Evolutionary conservation across 2,113 vertebrate species (phyloP).

Genomic region (Gavia stellata): DNA sequence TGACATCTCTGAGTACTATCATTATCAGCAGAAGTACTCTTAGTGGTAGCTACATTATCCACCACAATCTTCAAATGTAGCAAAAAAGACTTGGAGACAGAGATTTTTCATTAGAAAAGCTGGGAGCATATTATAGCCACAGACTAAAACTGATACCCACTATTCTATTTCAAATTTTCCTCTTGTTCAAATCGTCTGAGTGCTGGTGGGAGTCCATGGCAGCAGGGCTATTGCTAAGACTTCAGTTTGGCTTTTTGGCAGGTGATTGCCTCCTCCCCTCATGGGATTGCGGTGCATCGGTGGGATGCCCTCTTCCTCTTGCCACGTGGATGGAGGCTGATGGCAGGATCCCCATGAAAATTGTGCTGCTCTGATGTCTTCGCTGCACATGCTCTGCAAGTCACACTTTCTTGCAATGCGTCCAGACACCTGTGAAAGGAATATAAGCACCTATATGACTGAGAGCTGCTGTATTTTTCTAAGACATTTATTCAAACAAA

Average conservation of each 20-base stretch:
- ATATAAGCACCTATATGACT: background rate
- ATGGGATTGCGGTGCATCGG: fast-evolving
- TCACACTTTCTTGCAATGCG: fast-evolving
- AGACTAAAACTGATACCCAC: background rate
- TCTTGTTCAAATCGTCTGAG: background rate
- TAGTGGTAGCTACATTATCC: background rate
- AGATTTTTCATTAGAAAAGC: background rate
- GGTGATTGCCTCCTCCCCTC: background rate
- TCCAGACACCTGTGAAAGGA: background rate
- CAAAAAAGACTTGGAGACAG: background rate
- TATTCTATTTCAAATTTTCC: background rate
- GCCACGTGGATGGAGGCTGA: fast-evolving
- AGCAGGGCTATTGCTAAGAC: background rate
- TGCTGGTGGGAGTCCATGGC: too few relatives aligned
- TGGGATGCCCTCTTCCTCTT: background rate
- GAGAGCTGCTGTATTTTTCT: background rate
- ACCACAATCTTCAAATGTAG: background rate
- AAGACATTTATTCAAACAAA: background rate
- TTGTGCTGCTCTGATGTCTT: background rate
- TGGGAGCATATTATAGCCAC: background rate
- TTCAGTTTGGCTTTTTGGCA: background rate
- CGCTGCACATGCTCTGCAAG: fast-evolving
- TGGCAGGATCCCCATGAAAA: background rate
- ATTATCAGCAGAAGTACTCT: background rate
- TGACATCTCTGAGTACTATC: background rate